Evolutionary conservation across 2,888 invertebrate genomes (phyloP).

Genomic region (Eupithecia pulchellata): DNA sequence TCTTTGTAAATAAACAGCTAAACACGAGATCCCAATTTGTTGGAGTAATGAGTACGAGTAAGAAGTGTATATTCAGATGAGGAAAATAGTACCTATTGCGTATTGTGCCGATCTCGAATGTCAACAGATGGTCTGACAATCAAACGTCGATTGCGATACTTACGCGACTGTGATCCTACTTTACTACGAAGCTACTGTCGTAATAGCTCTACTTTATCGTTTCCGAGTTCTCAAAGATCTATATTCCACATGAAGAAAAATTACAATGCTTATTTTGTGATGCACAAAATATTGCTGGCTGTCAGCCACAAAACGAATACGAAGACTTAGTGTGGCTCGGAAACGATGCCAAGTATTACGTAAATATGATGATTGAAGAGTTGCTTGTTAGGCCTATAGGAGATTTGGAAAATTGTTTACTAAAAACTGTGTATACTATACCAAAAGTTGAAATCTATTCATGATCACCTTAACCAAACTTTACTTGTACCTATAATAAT

Average conservation of each 20-base stretch:
- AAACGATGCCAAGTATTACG: conserved; percentile 76
- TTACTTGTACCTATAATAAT: too few relatives aligned
- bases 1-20: conserved; percentile 36
- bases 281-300: conserved; percentile 71
- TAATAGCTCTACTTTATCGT: conserved; percentile 24
- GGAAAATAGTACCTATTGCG: conserved; percentile 38
- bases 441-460: background rate
- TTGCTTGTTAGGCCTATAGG: conserved; percentile 65
- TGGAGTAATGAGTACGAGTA: background rate
- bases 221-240: conserved; percentile 44
- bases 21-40: conserved; percentile 45
- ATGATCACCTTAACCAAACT: too few relatives aligned
- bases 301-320: conserved; percentile 66
- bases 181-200: conserved; percentile 11
- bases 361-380: conserved; percentile 65
- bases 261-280: conserved; percentile 49
- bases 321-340: conserved; percentile 58
- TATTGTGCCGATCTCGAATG: conserved; percentile 48
- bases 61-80: conserved; percentile 20
- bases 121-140: conserved; percentile 43
- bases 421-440: background rate
- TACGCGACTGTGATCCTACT: conserved; percentile 6
- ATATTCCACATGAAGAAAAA: conserved; percentile 51
- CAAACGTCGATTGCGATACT: conserved; percentile 38
- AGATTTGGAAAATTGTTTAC: conserved; percentile 40